phyloP scores from a whole-genome alignment of 2,888 invertebrate genomes.

The Nemotelus nigrinus region DNA sequence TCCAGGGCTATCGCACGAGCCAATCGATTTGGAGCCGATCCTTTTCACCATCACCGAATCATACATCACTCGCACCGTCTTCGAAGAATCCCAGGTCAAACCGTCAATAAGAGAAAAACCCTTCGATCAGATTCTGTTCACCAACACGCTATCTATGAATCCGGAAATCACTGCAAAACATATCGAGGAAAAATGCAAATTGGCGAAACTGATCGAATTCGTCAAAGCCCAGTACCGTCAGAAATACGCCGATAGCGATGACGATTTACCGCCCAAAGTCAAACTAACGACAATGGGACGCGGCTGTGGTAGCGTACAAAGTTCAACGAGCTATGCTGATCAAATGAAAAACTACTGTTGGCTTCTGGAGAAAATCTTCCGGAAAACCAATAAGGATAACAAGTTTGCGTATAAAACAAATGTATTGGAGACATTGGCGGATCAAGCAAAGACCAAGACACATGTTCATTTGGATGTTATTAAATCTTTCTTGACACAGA shows the following conservation, averaged over 20 bases:
- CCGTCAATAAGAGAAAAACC: neutral
- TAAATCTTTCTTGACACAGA: neutral
- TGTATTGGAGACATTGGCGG: neutral
- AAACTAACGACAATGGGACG: neutral
- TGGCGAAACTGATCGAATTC: neutral
- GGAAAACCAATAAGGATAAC: neutral
- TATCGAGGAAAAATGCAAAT: neutral
- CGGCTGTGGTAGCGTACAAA: neutral
- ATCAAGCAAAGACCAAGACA: neutral
- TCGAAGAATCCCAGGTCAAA: neutral
- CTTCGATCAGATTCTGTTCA: neutral
- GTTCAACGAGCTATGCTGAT: neutral
- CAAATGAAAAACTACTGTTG: constrained; percentile 5
- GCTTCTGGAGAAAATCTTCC: neutral
- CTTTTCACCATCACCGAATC: neutral
- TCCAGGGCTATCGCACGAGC: neutral
- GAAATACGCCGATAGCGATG: neutral
- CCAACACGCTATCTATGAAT: neutral
- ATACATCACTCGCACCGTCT: neutral
- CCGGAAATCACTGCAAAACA: neutral
- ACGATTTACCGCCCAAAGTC: neutral
- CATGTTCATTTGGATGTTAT: neutral
- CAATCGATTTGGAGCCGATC: neutral
- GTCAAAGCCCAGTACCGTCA: neutral
- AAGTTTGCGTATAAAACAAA: constrained; percentile 1